A percentile compares a stretch with the other conserved stretches of the same genome.
Evolutionary conservation across 2,797 vertebrate genomes (phyloP).

Genomic region (Tapera naevia): DNA sequence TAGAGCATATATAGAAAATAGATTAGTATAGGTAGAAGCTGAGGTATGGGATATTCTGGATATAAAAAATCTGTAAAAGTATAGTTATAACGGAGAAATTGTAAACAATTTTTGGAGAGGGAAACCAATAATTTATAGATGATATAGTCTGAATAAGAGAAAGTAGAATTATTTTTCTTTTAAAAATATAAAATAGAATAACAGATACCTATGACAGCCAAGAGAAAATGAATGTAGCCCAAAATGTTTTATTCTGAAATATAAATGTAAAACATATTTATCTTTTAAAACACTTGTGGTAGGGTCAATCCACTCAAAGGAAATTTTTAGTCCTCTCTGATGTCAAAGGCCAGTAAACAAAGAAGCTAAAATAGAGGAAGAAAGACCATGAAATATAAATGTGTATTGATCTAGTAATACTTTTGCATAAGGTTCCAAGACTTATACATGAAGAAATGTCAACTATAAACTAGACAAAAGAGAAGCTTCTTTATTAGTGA

Average conservation of each 20-base stretch:
- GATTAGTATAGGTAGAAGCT: neutral
- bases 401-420: neutral
- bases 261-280: neutral
- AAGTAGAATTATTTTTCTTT: neutral
- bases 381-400: neutral
- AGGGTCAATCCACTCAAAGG: neutral
- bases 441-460: neutral
- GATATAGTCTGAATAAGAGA: neutral
- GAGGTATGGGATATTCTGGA: neutral
- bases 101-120: neutral
- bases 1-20: neutral
- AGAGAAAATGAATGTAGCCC: neutral
- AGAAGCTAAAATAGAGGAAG: neutral
- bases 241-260: neutral
- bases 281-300: neutral
- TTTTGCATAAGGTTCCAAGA: neutral
- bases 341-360: neutral
- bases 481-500: neutral
- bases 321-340: neutral
- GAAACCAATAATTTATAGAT: neutral
- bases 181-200: neutral
- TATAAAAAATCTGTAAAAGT: neutral
- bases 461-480: neutral
- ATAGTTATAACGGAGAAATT: neutral
- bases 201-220: neutral